A percentile compares a stretch with the other conserved stretches of the same genome.
phyloP scores from a whole-genome alignment of 2,888 invertebrate species.

The Cheilosia soror region DNA sequence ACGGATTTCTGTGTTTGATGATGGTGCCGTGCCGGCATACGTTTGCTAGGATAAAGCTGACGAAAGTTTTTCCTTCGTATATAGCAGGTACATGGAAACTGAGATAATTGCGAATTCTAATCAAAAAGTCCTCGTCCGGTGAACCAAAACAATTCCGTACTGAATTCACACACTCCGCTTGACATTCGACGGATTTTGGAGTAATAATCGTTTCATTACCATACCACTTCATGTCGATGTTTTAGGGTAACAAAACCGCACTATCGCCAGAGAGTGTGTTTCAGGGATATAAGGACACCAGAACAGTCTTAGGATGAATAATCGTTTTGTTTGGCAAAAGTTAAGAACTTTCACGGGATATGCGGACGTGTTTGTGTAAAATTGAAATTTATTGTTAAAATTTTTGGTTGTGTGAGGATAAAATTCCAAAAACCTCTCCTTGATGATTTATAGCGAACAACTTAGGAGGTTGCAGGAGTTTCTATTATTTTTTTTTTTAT shows the following conservation, averaged over 20 bases:
- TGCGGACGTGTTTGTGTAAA: constrained; percentile 72
- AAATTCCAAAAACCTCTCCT: constrained; percentile 46
- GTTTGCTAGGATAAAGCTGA: constrained; percentile 36
- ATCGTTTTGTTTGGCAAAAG: constrained; percentile 70
- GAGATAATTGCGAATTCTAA: constrained; percentile 66
- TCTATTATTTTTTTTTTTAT: constrained; percentile 6
- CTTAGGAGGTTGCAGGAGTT: constrained; percentile 25
- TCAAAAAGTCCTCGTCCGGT: constrained; percentile 54
- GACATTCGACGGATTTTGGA: constrained; percentile 62
- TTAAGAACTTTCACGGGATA: constrained; percentile 63
- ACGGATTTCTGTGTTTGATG: constrained; percentile 26
- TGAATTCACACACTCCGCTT: constrained; percentile 34
- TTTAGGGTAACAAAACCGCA: constrained; percentile 22
- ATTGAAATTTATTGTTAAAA: constrained; percentile 74
- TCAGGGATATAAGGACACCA: background rate
- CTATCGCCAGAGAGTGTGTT: constrained; percentile 18
- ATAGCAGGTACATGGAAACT: background rate
- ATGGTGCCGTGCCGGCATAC: constrained; percentile 6
- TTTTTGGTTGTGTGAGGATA: constrained; percentile 47
- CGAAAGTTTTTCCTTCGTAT: constrained; percentile 21
- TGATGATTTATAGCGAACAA: constrained; percentile 60
- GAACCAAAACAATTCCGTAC: constrained; percentile 37
- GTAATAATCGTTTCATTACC: constrained; percentile 65
- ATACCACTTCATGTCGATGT: constrained; percentile 53
- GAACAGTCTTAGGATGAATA: constrained; percentile 57